These are phyloP conservation scores for Penaeus indicus DNA, from an alignment of 1,140 invertebrate genomes.

Conservation along the genomic window DNA sequence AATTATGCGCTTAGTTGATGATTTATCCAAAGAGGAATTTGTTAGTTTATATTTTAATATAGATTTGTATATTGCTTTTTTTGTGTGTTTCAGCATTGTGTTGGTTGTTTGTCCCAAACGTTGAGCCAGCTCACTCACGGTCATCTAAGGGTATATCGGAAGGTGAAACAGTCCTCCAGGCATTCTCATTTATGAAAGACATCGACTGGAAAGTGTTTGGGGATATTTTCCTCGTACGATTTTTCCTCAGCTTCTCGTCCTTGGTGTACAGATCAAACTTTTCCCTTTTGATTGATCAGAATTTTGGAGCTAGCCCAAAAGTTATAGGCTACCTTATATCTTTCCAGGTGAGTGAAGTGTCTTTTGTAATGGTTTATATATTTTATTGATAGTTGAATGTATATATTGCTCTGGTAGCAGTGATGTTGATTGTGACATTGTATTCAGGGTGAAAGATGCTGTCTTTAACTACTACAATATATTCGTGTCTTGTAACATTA, in stretches of 20 bases:
- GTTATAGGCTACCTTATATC: constrained; percentile 71
- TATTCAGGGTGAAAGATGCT: too few relatives aligned
- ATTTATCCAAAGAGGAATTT: too few relatives aligned
- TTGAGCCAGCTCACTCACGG: neutral
- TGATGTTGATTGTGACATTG: too few relatives aligned
- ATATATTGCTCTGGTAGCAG: too few relatives aligned
- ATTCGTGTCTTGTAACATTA: too few relatives aligned
- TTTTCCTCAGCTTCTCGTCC: constrained; percentile 70
- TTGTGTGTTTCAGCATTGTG: constrained; percentile 65
- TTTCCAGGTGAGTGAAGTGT: constrained; percentile 61
- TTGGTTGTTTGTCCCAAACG: constrained; percentile 67
- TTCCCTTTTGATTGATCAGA: constrained; percentile 68
- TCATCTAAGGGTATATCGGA: neutral
- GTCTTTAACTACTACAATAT: too few relatives aligned
- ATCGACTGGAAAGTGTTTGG: constrained; percentile 69
- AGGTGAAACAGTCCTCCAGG: constrained; percentile 63
- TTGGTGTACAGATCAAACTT: constrained; percentile 70
- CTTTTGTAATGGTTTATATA: neutral
- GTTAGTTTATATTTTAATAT: too few relatives aligned
- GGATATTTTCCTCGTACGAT: constrained; percentile 70
- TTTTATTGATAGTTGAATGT: neutral
- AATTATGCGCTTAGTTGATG: too few relatives aligned
- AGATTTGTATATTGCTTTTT: neutral
- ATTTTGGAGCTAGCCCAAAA: constrained; percentile 68
- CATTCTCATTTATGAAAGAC: constrained; percentile 67